These are phyloP conservation scores for Rutilus rutilus DNA, from an alignment of 2,113 vertebrate species.

Conservation along the genomic window DNA sequence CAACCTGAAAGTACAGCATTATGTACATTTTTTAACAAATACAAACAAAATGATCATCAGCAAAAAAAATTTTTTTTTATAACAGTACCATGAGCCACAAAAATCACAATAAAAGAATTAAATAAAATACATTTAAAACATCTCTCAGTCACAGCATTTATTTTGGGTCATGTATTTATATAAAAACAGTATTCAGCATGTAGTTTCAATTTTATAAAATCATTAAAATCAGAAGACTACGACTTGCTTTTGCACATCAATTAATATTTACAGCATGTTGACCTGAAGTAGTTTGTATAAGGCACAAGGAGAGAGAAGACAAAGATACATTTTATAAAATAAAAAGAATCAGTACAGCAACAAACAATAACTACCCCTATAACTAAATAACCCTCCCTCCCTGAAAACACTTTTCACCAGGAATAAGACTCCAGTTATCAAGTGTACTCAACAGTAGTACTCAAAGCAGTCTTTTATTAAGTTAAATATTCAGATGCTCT, in stretches of 20 bases:
- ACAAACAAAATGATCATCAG: constrained; percentile 56
- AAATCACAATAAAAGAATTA: constrained; percentile 78
- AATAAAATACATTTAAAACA: constrained; percentile 82
- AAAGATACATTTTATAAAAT: constrained; percentile 42
- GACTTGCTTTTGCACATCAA: constrained; percentile 67
- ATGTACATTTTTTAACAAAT: constrained; percentile 72
- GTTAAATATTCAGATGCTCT: constrained; percentile 64
- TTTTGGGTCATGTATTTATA: constrained; percentile 73
- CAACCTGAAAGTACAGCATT: constrained; percentile 78
- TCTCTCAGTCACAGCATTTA: constrained; percentile 83
- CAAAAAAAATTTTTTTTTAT: too few relatives aligned
- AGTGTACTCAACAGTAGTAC: constrained; percentile 81
- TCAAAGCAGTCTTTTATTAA: constrained; percentile 68
- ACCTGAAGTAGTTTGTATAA: constrained; percentile 91
- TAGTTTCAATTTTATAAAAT: constrained; percentile 64
- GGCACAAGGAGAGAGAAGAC: constrained; percentile 87
- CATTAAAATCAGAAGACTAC: constrained; percentile 66
- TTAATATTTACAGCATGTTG: constrained; percentile 82
- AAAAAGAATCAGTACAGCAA: constrained; percentile 64
- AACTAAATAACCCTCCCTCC: constrained; percentile 73
- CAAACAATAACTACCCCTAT: constrained; percentile 71
- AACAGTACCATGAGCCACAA: constrained; percentile 80
- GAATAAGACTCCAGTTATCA: constrained; percentile 71
- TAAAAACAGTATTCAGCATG: constrained; percentile 70
- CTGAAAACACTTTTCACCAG: constrained; percentile 75